Evolutionary conservation across 2,113 vertebrate species (phyloP), one percentile per base, ranked within the genome.

Genomic region (Cricetomys ansorgei): DNA sequence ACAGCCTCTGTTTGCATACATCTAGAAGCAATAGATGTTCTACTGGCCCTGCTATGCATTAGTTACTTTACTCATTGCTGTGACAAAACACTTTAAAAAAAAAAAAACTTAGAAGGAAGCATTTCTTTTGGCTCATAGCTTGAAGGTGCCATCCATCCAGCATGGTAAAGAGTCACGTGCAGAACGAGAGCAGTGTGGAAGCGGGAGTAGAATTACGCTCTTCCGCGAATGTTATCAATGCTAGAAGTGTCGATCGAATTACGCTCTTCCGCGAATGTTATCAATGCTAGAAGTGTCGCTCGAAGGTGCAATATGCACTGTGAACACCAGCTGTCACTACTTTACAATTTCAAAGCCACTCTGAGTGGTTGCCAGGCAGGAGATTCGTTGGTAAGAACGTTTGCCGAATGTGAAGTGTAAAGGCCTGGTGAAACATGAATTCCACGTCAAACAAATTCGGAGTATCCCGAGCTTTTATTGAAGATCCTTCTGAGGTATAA

Each of bases 251-350:
- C 59, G 72, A n/a, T n/a, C 89, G 53, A 5, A 17, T n/a, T 43
- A 89, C 31, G 50, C 43, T 73, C 34, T n/a, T 25, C 25, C 5
- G 43, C 23, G 17, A 72, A 31, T 62, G 72, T 72, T 59, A 7
- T 77, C 21, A 64, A 65, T 37, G 70, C 3, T 64, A 9, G 9
- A 64, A 84, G 81, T 88, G 37, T 95, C 59, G 72, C 83, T 5
- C 45, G 48, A 31, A 84, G 59, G 34, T 92, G 95, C 57, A 96
- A 64, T 96, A 91, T 21, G 5, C 19, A 23, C 34, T 69, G 0
- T 95, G 90, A 96, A 96, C 95, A 94, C 87, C 50, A 97, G 97
- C 8, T 96, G 97, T 93, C 97, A 70, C 87, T 90, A 25, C 55
- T 92, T 9, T 81, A 86, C 65, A 96, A 84, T 93, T 95, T 67